Base-by-base conservation (phyloP, 2,888 invertebrate species). In the Bedellia somnulentella region DNA sequence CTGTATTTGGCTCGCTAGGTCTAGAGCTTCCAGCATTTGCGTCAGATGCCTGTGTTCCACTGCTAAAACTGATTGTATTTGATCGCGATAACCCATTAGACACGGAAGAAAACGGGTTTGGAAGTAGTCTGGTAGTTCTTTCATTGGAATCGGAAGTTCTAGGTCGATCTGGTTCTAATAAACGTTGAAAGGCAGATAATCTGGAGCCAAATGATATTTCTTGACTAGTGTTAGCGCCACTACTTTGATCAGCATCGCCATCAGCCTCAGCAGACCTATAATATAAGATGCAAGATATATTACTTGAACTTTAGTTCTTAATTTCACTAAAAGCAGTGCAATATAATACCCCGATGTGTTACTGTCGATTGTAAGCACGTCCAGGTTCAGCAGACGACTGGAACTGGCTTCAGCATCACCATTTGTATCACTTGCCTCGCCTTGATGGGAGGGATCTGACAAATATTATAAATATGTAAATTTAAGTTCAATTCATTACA, bases 191-290 rank as follows among this genome's bases (percentile, higher is more conserved):
- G 21, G 73, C 71, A 4, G 73, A 75, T 5, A 63, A 51, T 36
- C 62, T 49, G 5, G 70, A 66, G 23, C 67, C 63, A n/a, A n/a
- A n/a, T 38, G 71, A 64, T n/a, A n/a, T n/a, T n/a, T n/a, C n/a
- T n/a, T n/a, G n/a, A n/a, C n/a, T n/a, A n/a, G n/a, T n/a, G n/a
- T n/a, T n/a, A n/a, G n/a, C n/a, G n/a, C n/a, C n/a, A n/a, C n/a
- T n/a, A n/a, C n/a, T n/a, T n/a, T n/a, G n/a, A n/a, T n/a, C n/a
- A n/a, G n/a, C n/a, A n/a, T n/a, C n/a, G n/a, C n/a, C n/a, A n/a
- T n/a, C n/a, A n/a, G n/a, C n/a, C n/a, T 32, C 32, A 5, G 14
- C n/a, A 11, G 27, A 25, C 16, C 32, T 32, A 23, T 15, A 32
- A 32, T 9, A 23, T 4, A 24, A 21, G 18, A 5, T 8, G 1